Percentiles rank a stretch among this genome's conserved stretches.
Evolutionary conservation across 2,888 invertebrate species (phyloP).

Genomic region (Plagodis pulveraria): DNA sequence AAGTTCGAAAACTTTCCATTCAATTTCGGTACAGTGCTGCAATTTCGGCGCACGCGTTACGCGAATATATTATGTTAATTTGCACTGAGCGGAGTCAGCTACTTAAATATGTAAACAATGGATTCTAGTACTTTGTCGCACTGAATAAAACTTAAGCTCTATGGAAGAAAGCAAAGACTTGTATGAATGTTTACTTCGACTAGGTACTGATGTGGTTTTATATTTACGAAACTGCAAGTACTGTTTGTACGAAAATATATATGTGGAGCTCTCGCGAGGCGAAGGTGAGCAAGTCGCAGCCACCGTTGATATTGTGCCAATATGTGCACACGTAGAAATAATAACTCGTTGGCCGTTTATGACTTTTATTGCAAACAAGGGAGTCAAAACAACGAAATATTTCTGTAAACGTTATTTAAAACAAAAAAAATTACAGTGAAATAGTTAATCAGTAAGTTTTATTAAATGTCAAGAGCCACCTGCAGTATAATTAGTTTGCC

Average conservation of each 20-base stretch:
- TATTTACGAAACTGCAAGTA: conserved; percentile 29
- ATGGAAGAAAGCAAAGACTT: conserved; percentile 1
- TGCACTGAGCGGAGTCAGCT: conserved; percentile 13
- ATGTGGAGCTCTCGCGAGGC: conserved; percentile 46
- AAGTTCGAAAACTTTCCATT: conserved; percentile 34
- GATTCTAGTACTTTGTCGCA: conserved; percentile 16
- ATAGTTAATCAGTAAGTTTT: conserved; percentile 32
- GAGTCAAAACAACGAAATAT: conserved; percentile 15
- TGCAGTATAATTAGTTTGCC: conserved; percentile 66
- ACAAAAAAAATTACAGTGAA: conserved; percentile 6
- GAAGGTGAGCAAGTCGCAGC: conserved; percentile 70
- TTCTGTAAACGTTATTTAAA: too few species aligned
- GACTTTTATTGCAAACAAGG: too few species aligned
- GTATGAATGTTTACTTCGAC: conserved; percentile 6
- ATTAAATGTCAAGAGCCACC: conserved; percentile 55
- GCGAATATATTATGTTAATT: conserved; percentile 29
- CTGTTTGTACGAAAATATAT: conserved; percentile 34
- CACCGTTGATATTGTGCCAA: conserved; percentile 72
- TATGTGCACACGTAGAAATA: conserved; percentile 54
- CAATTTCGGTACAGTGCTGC: conserved; percentile 31
- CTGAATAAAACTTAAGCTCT: neutral
- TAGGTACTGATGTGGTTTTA: conserved; percentile 32
- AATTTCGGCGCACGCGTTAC: conserved; percentile 29
- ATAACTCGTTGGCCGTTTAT: conserved; percentile 30
- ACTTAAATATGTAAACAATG: conserved; percentile 23